phyloP scores from a whole-genome alignment of 2,888 invertebrate genomes.

The Lycocerus yunnanus region DNA sequence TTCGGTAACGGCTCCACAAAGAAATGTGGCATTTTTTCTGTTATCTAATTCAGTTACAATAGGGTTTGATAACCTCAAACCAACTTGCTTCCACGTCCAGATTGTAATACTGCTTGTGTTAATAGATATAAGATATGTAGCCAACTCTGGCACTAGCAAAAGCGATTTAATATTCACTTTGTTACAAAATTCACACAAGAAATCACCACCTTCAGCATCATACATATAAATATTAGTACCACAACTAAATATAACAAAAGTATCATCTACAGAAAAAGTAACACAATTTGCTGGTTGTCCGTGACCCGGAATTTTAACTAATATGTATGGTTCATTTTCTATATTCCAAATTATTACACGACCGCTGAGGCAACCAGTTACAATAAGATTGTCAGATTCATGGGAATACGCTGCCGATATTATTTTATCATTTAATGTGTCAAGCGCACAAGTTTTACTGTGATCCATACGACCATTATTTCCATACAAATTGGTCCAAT shows the following conservation, averaged over 20 bases:
- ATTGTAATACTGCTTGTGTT: constrained; percentile 31
- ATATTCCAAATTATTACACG: constrained; percentile 35
- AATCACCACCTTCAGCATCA: constrained; percentile 33
- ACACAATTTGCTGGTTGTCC: constrained; percentile 32
- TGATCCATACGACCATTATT: constrained; percentile 39
- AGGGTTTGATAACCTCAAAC: constrained; percentile 9
- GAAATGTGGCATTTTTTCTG: constrained; percentile 38
- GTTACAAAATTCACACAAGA: constrained; percentile 36
- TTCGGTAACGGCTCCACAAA: constrained; percentile 53
- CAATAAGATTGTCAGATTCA: constrained; percentile 30
- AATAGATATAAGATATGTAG: constrained; percentile 33
- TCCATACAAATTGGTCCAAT: constrained; percentile 48
- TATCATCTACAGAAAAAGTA: constrained; percentile 39
- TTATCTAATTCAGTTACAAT: constrained; percentile 22
- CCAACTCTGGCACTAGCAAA: constrained; percentile 34
- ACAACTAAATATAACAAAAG: constrained; percentile 35
- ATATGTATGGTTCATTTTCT: constrained; percentile 15
- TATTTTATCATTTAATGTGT: constrained; percentile 30
- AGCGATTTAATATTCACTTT: constrained; percentile 30
- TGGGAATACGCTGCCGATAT: constrained; percentile 43
- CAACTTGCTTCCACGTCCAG: constrained; percentile 34
- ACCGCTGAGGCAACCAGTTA: constrained; percentile 38
- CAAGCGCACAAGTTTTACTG: constrained; percentile 30
- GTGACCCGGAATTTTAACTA: constrained; percentile 19
- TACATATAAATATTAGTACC: constrained; percentile 36